phyloP scores from a whole-genome alignment of 1,140 invertebrate genomes.

The Drosophila lini region DNA sequence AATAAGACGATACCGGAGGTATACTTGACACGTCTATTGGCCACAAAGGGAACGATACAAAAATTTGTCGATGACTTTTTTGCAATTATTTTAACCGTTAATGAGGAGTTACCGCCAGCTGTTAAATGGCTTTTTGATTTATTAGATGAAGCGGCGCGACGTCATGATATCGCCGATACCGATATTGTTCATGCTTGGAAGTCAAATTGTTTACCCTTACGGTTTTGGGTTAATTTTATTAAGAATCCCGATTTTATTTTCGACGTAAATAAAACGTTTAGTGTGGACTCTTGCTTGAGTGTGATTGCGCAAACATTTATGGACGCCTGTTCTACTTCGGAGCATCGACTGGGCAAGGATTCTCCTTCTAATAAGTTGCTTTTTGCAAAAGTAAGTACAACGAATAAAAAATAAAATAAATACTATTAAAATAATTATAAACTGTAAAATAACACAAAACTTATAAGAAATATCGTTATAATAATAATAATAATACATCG shows the following conservation, averaged over 20 bases:
- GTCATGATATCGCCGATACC: constrained; percentile 93
- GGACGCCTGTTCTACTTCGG: constrained; percentile 95
- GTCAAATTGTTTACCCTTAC: constrained; percentile 95
- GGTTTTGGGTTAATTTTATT: constrained; percentile 99
- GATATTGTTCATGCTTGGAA: constrained; percentile 98
- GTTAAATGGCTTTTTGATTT: constrained; percentile 98
- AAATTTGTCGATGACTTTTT: constrained; percentile 99
- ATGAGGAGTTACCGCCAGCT: constrained; percentile 94
- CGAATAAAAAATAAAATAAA: neutral
- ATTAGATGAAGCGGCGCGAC: constrained; percentile 94
- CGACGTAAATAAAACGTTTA: constrained; percentile 96
- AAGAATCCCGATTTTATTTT: constrained; percentile 99
- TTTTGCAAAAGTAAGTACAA: constrained; percentile 91
- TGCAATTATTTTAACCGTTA: constrained; percentile 93
- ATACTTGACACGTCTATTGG: constrained; percentile 95
- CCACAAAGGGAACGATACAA: constrained; percentile 97
- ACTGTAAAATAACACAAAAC: too few relatives aligned
- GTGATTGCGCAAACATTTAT: constrained; percentile 98
- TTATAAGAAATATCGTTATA: too few relatives aligned
- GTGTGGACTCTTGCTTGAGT: constrained; percentile 95
- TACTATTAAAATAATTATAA: too few relatives aligned
- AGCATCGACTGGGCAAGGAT: constrained; percentile 96
- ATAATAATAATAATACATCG: too few relatives aligned
- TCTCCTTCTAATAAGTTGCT: constrained; percentile 97
- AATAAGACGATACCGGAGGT: constrained; percentile 98